A percentile compares a stretch with the other conserved stretches of the same genome.
Conservation (phyloP, 1,140 invertebrate genomes). For the Formica selysi region DNA sequence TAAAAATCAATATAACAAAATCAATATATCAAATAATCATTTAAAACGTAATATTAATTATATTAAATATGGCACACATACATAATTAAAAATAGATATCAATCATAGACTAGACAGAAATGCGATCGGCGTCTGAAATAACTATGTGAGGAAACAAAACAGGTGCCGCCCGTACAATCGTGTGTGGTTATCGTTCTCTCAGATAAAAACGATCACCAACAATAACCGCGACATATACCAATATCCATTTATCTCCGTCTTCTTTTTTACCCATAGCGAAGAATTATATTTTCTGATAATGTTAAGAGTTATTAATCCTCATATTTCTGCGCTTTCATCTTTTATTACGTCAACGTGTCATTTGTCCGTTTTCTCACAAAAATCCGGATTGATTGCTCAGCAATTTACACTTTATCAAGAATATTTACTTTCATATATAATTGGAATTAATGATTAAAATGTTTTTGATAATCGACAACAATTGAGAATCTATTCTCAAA, state of each 20-base stretch:
- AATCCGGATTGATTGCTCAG: neutral
- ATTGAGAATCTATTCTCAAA: neutral
- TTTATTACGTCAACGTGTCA: neutral
- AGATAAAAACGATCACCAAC: conserved; percentile 25
- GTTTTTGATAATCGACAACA: neutral
- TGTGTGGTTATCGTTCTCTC: conserved; percentile 18
- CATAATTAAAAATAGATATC: neutral
- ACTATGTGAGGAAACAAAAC: conserved; percentile 20
- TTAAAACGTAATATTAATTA: neutral
- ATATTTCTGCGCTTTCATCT: conserved; percentile 1
- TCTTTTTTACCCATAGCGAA: conserved; percentile 7
- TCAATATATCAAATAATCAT: neutral
- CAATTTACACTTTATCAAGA: neutral
- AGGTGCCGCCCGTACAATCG: neutral
- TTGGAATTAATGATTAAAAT: neutral
- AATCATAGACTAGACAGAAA: neutral
- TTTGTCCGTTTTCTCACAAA: conserved; percentile 2
- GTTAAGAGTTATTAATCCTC: conserved; percentile 50
- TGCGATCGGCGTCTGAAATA: neutral
- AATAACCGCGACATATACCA: conserved; percentile 46
- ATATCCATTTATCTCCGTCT: conserved; percentile 54
- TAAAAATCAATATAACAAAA: neutral
- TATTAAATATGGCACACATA: neutral
- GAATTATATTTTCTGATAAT: conserved; percentile 57
- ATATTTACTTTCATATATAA: conserved; percentile 4